A percentile compares a stretch with the other conserved stretches of the same genome.
Conservation (phyloP, 2,888 invertebrate species). For the Drosophila borborema region DNA sequence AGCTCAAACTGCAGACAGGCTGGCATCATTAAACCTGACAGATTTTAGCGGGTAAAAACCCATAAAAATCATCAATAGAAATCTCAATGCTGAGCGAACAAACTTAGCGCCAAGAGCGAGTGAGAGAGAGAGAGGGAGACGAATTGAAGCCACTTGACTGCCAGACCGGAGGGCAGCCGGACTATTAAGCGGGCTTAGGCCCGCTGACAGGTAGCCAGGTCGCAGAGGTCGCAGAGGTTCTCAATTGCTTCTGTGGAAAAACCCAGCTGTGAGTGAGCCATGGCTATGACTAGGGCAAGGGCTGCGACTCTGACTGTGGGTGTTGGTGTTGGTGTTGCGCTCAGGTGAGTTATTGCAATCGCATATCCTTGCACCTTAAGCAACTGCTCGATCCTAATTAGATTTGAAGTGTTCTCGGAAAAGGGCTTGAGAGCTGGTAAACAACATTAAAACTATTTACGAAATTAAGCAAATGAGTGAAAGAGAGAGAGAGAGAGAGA, state of each 20-base stretch:
- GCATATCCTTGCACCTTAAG: slow-evolving; percentile 34
- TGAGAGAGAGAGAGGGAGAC: neutral
- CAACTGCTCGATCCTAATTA: slow-evolving; percentile 45
- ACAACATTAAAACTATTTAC: slow-evolving; percentile 7
- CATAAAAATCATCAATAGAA: slow-evolving; percentile 78
- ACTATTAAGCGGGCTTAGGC: slow-evolving; percentile 19
- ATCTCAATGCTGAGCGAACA: slow-evolving; percentile 1
- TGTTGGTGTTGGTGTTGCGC: neutral
- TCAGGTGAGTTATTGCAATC: slow-evolving; percentile 11
- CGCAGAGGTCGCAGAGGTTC: slow-evolving; percentile 1
- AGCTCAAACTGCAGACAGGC: slow-evolving; percentile 46
- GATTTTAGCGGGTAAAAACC: slow-evolving; percentile 74
- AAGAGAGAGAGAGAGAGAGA: too few relatives aligned
- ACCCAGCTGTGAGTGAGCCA: slow-evolving; percentile 37
- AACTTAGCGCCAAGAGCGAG: slow-evolving; percentile 10
- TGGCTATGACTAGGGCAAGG: neutral
- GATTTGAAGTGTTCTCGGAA: slow-evolving; percentile 56
- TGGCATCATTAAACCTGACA: slow-evolving; percentile 67
- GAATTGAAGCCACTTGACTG: slow-evolving; percentile 38
- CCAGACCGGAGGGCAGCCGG: slow-evolving; percentile 16
- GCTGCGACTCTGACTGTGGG: neutral
- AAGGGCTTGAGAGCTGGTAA: slow-evolving; percentile 2
- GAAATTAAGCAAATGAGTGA: neutral
- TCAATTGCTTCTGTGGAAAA: slow-evolving; percentile 54
- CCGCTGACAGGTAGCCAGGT: slow-evolving; percentile 21